A percentile compares a stretch with the other conserved stretches of the same genome.
phyloP scores from a whole-genome alignment of 2,797 vertebrate species.

The Falco concolor region DNA sequence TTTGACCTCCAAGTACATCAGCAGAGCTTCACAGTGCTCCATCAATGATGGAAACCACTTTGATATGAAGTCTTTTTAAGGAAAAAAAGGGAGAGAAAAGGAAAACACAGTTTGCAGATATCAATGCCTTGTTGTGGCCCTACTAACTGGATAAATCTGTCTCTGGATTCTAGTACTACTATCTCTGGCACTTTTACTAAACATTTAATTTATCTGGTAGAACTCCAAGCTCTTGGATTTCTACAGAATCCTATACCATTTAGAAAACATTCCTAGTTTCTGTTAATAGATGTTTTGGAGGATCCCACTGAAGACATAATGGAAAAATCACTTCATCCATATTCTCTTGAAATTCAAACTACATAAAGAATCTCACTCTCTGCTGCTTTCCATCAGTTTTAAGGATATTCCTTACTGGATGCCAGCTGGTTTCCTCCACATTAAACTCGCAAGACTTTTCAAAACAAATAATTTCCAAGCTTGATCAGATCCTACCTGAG shows the following conservation, averaged over 20 bases:
- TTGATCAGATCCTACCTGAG: neutral
- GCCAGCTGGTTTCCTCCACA: neutral
- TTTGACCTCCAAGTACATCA: neutral
- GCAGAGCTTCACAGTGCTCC: neutral
- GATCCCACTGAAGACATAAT: neutral
- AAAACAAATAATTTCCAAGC: neutral
- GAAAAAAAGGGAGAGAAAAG: neutral
- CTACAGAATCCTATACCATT: neutral
- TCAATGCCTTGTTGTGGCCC: neutral
- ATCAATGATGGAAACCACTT: neutral
- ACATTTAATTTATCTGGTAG: neutral
- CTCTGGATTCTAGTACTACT: neutral
- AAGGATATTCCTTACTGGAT: neutral
- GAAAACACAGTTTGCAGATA: neutral
- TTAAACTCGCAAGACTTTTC: neutral
- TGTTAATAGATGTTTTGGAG: neutral
- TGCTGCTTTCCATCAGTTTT: neutral
- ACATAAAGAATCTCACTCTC: neutral
- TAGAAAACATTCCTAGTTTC: neutral
- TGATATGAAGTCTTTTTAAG: neutral
- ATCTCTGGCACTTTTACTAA: neutral
- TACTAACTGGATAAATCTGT: neutral
- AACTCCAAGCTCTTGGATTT: neutral
- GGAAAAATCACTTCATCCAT: conserved; percentile 24
- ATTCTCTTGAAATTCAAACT: neutral